phyloP scores from a whole-genome alignment of 2,113 vertebrate species.

The Ictidomys tridecemlineatus region DNA sequence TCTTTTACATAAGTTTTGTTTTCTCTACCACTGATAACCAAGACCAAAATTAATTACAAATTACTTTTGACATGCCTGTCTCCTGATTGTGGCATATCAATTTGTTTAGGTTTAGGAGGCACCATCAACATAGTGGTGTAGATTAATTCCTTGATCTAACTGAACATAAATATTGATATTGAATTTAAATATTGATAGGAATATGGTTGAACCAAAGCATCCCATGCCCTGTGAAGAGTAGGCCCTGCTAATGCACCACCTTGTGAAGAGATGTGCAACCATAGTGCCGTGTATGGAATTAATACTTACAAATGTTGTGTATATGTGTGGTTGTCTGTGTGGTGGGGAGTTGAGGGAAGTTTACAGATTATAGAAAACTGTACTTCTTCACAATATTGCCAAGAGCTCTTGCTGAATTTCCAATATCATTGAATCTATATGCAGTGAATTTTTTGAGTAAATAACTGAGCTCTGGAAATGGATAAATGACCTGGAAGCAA shows the following conservation, averaged over 20 bases:
- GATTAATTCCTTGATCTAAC: not conserved
- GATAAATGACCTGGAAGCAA: conserved; percentile 30
- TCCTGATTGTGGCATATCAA: not conserved
- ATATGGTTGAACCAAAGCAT: not conserved
- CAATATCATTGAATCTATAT: not conserved
- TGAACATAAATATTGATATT: not conserved
- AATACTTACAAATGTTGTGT: not conserved
- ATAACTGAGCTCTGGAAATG: conserved; percentile 44
- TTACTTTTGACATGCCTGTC: not conserved
- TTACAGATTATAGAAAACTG: not conserved
- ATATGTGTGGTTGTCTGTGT: not conserved
- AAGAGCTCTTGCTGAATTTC: not conserved
- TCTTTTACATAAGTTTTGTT: conserved; percentile 14
- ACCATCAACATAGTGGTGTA: not conserved
- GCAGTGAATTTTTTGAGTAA: conserved; percentile 35
- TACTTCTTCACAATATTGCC: not conserved
- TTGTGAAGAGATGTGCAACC: not conserved
- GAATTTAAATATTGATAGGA: not conserved
- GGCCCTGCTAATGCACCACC: not conserved
- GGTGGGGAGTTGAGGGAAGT: not conserved
- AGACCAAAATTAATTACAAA: not conserved
- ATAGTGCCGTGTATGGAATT: not conserved
- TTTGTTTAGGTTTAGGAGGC: not conserved
- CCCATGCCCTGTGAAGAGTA: not conserved
- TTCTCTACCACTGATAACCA: not conserved